These are phyloP conservation scores for Pseudochirops corinnae DNA, from an alignment of 2,797 vertebrate genomes.

Conservation along the genomic window DNA sequence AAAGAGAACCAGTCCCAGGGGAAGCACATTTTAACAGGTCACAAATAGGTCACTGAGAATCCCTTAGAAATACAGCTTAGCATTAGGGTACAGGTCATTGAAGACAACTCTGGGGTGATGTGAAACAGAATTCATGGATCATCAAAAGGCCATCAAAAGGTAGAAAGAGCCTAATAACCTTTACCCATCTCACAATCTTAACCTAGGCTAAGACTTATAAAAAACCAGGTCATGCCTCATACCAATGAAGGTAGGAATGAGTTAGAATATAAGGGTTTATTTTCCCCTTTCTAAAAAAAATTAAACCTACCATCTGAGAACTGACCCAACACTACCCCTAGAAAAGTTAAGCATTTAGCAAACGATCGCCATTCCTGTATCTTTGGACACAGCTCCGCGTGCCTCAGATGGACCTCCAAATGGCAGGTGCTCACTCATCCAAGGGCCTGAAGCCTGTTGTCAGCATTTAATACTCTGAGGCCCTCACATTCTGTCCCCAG, in stretches of 20 bases:
- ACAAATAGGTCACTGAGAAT: neutral
- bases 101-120: neutral
- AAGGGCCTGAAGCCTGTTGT: slow-evolving; percentile 84
- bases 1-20: neutral
- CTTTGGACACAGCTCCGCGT: slow-evolving; percentile 64
- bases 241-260: neutral
- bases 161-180: neutral
- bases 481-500: slow-evolving; percentile 82
- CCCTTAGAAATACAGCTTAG: neutral
- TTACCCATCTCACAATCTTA: neutral
- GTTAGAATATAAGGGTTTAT: neutral
- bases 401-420: slow-evolving; percentile 69
- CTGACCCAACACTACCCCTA: neutral
- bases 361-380: neutral
- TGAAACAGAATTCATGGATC: neutral
- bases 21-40: neutral
- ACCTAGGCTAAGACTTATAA: neutral
- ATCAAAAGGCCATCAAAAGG: neutral
- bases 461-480: slow-evolving; percentile 85
- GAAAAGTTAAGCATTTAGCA: slow-evolving; percentile 23
- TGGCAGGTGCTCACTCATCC: slow-evolving; percentile 31
- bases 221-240: neutral
- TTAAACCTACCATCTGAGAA: neutral
- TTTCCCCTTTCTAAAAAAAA: slow-evolving; percentile 34
- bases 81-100: neutral